Evolutionary conservation across 2,113 vertebrate genomes (phyloP).

Genomic region (Myiopsitta monachus): DNA sequence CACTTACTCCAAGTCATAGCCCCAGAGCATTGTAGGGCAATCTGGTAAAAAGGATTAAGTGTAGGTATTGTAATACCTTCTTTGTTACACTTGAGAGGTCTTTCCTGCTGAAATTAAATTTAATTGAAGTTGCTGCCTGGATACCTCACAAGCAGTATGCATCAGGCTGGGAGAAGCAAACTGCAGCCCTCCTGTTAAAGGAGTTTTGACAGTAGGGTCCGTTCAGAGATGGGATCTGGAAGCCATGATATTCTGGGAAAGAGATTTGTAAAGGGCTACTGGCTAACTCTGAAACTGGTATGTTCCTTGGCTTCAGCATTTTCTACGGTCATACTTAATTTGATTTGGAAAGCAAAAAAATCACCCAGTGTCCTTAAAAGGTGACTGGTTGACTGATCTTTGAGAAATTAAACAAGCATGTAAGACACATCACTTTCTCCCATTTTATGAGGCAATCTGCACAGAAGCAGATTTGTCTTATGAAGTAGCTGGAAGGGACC

Average conservation of each 20-base stretch:
- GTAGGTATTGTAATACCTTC: conserved; percentile 2
- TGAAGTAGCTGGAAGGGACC: neutral
- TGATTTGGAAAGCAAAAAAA: neutral
- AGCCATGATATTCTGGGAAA: neutral
- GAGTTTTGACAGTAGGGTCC: neutral
- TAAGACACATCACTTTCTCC: neutral
- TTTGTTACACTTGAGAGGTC: conserved; percentile 34
- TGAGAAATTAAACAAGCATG: neutral
- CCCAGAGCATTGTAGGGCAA: neutral
- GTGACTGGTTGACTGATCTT: fast-evolving
- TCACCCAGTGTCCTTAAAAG: neutral
- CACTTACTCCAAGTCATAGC: neutral
- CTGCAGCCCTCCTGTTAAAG: neutral
- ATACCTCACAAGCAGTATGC: neutral
- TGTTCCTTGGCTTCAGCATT: neutral
- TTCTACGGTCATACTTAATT: neutral
- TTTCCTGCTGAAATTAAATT: conserved; percentile 36
- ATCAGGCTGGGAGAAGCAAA: neutral
- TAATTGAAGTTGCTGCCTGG: conserved; percentile 27
- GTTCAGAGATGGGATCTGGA: neutral
- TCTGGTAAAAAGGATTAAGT: conserved; percentile 26
- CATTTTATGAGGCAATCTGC: neutral
- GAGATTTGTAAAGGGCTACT: neutral
- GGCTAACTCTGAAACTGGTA: neutral
- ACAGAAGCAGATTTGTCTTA: neutral